phyloP scores from a whole-genome alignment of 2,797 vertebrate genomes.

The Cichlasoma orientale region DNA sequence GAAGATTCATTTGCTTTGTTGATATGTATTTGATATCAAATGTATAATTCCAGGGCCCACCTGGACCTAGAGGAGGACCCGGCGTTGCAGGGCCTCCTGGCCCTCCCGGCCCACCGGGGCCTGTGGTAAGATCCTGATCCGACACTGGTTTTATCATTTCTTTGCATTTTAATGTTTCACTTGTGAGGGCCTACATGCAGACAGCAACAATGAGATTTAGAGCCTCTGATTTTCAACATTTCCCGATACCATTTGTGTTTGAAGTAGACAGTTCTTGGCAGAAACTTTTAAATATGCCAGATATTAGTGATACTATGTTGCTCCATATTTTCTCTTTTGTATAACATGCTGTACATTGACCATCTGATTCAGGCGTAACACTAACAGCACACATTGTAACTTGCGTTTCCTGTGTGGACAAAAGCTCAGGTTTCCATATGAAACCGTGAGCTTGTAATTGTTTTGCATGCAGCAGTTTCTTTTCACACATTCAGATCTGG shows the following conservation, averaged over 20 bases:
- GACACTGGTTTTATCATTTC: background rate
- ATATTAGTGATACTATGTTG: too few species aligned
- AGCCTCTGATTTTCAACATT: background rate
- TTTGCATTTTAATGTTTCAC: background rate
- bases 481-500: constrained; percentile 16
- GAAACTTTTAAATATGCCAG: too few species aligned
- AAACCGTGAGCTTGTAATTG: background rate
- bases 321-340: too few species aligned
- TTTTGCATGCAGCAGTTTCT: constrained; percentile 24
- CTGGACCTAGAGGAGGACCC: constrained; percentile 72
- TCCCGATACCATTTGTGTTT: background rate
- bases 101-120: constrained; percentile 77
- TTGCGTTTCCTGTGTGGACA: background rate
- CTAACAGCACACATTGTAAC: background rate
- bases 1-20: background rate
- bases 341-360: background rate
- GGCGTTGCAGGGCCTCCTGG: constrained; percentile 75
- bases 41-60: constrained; percentile 65
- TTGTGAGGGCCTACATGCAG: background rate
- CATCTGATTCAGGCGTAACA: background rate
- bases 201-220: background rate
- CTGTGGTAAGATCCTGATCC: constrained; percentile 65
- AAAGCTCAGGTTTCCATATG: constrained; percentile 4
- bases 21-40: background rate
- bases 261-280: too few species aligned